Evolutionary conservation across 2,797 vertebrate species (phyloP), one percentile per base, ranked within the genome.

Genomic region (Manis crassicaudata): DNA sequence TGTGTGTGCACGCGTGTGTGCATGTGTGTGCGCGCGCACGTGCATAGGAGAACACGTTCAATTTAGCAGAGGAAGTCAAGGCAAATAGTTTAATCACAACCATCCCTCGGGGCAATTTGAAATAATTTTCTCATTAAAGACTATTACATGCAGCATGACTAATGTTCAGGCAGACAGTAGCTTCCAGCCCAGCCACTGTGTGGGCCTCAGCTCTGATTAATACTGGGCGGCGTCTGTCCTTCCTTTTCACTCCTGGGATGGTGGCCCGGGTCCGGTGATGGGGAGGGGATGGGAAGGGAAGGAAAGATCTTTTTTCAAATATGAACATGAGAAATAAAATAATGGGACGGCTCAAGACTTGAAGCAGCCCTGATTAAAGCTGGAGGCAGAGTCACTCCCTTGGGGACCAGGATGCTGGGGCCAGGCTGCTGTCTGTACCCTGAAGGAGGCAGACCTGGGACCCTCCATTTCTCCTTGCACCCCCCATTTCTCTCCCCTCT

Each of bases 1-100:
- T 43, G 46, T 37, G 35, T 54, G 29, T 86, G 95, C 95, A 25
- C 6, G 77, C 12, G 17, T n/a, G 46, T 11, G n/a, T 11, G 52
- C 73, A 85, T 29, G 65, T 72, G 56, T 60, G 32, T 40, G 6
- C 29, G 0, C 63, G 17, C 14, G 16, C 50, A n/a, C 90, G 46
- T 46, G 46, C 46, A 11, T 46, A 46, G 9, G 46, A 46, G 46
- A 46, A 60, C 82, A 90, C 50, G 88, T 98, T 98, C 98, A 98
- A 97, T 98, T 98, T 98, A 98, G 98, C 98, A 99, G 98, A 98
- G 98, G 99, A 99, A 99, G 98, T 80, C 91, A 98, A 99, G 98
- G 98, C 98, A 98, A 99, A 99, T 98, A 98, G 98, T 99, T 99
- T 98, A 99, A 99, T 99, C 98, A 98, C 97, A 98, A 98, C 99